Evolutionary conservation across 2,888 invertebrate genomes (phyloP).

Genomic region (Diogma glabrata): DNA sequence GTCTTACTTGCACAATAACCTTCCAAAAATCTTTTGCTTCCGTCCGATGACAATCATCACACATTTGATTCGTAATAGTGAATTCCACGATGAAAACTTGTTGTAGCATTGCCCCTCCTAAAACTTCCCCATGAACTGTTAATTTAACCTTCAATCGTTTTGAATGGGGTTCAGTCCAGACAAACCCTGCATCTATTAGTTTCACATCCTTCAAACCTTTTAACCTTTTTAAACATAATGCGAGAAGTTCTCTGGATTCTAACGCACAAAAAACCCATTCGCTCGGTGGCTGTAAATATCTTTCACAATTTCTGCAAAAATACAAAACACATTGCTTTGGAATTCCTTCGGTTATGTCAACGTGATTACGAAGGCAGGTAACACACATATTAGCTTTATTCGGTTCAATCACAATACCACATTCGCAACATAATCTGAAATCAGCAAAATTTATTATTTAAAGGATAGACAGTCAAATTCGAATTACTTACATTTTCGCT

Average conservation of each 20-base stretch:
- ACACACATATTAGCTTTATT: slow-evolving; percentile 98
- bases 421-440: slow-evolving; percentile 80
- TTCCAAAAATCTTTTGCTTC: slow-evolving; percentile 99
- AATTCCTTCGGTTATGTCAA: slow-evolving; percentile 94
- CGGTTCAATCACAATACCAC: slow-evolving; percentile 82
- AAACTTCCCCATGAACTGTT: slow-evolving; percentile 90
- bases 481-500: slow-evolving; percentile 5
- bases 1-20: slow-evolving; percentile 79
- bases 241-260: slow-evolving; percentile 84
- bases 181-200: slow-evolving; percentile 89
- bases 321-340: slow-evolving; percentile 85
- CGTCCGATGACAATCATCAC: slow-evolving; percentile 89
- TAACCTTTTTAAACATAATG: slow-evolving; percentile 83
- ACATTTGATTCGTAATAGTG: slow-evolving; percentile 85
- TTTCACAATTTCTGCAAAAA: slow-evolving; percentile 87
- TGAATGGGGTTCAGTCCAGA: slow-evolving; percentile 99
- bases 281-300: slow-evolving; percentile 85
- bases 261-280: slow-evolving; percentile 77
- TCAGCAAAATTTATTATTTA: neutral
- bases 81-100: slow-evolving; percentile 95
- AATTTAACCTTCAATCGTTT: slow-evolving; percentile 85
- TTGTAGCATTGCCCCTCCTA: slow-evolving; percentile 81
- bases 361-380: slow-evolving; percentile 76
- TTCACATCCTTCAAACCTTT: slow-evolving; percentile 83
- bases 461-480: neutral